Evolutionary conservation across 2,797 vertebrate species (phyloP), one percentile per base, ranked within the genome.

Genomic region (Parauchenoglanis ngamensis): DNA sequence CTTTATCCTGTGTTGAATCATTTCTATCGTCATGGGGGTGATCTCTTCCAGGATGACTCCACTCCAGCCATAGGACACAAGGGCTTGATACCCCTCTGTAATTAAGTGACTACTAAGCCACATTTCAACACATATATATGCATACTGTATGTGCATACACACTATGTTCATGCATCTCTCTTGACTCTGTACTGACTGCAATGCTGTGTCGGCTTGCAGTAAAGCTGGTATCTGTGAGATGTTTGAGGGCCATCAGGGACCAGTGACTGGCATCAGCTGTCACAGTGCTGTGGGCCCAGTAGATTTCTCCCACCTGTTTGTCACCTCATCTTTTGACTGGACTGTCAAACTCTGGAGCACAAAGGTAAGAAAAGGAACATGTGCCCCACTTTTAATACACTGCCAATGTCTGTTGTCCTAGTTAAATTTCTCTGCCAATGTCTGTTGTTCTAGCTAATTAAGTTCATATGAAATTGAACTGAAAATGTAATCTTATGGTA

Each of bases 301-400:
- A 0, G 98, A 99, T 93, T 99, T 99, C 88, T 99, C 98, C 75
- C 98, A 99, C 93, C 97, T 99, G 81, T 99, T 99, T 91, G 96
- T 98, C 92, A 98, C 98, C 1, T 99, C 98, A 0, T 99, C 98
- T 2, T 99, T 99, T 87, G 98, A 99, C 95, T 99, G 98, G 98
- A 99, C 98, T 25, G 96, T 99, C 92, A 99, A 99, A 92, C 93
- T 99, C 86, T 99, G 98, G 98, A 99, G 97, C 91, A 99, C 98
- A 85, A 99, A 99, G 98, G 98, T 99, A 94, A 94, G 94, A 89
- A 13, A 2, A 52, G 81, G 61, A 68, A 49, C 7, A 68, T 15
- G 3, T 67, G 44, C 23, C 54, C 49, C 7, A 8, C 8, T 40
- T 56, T 78, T 44, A 46, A 44, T 21, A 75, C 12, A 61, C 8